Conservation (phyloP, 2,797 vertebrate genomes). For the Tenualosa ilisha region DNA sequence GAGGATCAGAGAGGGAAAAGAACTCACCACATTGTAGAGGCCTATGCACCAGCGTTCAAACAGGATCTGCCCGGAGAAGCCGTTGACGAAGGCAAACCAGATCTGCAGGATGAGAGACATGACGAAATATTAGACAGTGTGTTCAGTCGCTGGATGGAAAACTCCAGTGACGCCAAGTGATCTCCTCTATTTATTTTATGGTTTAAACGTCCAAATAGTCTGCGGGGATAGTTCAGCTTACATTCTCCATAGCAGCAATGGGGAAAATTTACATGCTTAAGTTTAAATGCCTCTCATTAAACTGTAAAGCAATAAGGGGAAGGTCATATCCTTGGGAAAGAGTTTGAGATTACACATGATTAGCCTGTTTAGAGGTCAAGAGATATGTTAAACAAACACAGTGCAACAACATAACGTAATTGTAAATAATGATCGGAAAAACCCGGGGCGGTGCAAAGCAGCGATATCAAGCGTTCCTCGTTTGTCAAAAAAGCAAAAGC, state of each 20-base stretch:
- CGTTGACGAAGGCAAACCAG: constrained; percentile 99
- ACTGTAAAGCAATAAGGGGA: constrained; percentile 14
- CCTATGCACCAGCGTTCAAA: constrained; percentile 99
- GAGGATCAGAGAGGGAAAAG: not conserved
- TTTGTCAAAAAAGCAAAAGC: constrained; percentile 4
- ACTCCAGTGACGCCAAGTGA: not conserved
- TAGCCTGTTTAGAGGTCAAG: not conserved
- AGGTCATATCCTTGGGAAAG: constrained; percentile 17
- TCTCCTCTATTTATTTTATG: constrained; percentile 7
- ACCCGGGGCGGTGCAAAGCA: not conserved
- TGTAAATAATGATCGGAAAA: constrained; percentile 19
- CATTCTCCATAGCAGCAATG: not conserved
- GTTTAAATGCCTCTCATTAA: constrained; percentile 12
- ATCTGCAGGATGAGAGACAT: constrained; percentile 76
- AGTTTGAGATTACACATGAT: constrained; percentile 11
- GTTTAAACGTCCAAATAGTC: not conserved
- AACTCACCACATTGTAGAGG: constrained; percentile 98
- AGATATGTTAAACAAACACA: constrained; percentile 4
- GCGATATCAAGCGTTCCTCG: not conserved
- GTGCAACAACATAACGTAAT: not conserved
- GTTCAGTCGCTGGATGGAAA: not conserved
- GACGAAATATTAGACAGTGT: constrained; percentile 1
- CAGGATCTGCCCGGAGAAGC: constrained; percentile 98
- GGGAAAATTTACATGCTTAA: not conserved
- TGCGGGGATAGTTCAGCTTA: constrained; percentile 7